phyloP scores from a whole-genome alignment of 2,113 vertebrate species.

The Galeopterus variegatus region DNA sequence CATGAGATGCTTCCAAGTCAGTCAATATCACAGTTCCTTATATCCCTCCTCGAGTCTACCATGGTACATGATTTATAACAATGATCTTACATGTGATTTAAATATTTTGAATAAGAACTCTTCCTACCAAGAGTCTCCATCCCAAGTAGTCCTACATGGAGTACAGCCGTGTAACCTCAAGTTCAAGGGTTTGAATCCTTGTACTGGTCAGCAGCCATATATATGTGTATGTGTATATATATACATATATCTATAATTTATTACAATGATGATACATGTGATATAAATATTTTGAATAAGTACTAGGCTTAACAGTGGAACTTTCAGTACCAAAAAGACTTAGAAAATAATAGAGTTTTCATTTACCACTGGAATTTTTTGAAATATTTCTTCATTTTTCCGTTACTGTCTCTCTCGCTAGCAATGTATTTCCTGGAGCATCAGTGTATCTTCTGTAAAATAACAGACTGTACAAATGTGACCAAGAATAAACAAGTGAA shows the following conservation, averaged over 20 bases:
- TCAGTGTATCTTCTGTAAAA: slow-evolving; percentile 13
- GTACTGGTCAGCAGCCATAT: no score
- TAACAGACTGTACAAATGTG: slow-evolving; percentile 53
- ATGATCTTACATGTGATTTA: not conserved
- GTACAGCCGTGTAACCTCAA: no score
- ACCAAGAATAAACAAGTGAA: slow-evolving; percentile 58
- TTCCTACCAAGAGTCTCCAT: no score
- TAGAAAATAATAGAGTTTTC: not conserved
- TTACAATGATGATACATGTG: not conserved
- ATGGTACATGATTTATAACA: not conserved
- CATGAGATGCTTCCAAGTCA: not conserved
- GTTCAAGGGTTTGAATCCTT: no score
- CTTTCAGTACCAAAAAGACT: not conserved
- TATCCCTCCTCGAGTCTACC: not conserved
- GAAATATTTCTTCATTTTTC: slow-evolving; percentile 46
- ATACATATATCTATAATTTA: no score
- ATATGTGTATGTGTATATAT: no score
- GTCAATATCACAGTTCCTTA: no score
- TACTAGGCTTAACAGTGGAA: not conserved
- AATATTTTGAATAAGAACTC: not conserved
- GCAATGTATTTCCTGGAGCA: not conserved
- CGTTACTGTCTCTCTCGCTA: not conserved
- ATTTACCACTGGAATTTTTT: not conserved
- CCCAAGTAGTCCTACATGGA: no score
- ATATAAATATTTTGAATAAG: not conserved